Percentiles rank a stretch among this genome's conserved stretches.
Conservation (phyloP, 2,113 vertebrate genomes). For the Oryzias javanicus region DNA sequence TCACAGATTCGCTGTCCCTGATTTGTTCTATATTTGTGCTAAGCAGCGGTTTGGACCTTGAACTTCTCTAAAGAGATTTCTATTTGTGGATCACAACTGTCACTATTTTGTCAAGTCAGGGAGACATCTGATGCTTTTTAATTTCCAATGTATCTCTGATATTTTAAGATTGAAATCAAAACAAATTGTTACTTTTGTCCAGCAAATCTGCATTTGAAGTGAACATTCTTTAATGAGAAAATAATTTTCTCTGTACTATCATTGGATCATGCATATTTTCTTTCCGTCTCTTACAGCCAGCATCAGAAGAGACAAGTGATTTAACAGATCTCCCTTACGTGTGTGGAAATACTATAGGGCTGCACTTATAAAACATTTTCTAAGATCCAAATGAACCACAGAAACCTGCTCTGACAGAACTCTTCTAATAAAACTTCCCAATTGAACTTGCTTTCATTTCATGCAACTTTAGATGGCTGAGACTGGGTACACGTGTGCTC, state of each 20-base stretch:
- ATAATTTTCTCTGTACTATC: conserved; percentile 26
- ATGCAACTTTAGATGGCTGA: conserved; percentile 27
- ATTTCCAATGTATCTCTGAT: conserved; percentile 68
- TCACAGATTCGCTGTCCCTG: conserved; percentile 21
- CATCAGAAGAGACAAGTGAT: conserved; percentile 18
- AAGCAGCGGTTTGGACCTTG: conserved; percentile 65
- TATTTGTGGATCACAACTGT: conserved; percentile 78
- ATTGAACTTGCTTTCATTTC: conserved; percentile 46
- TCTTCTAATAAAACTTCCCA: conserved; percentile 28
- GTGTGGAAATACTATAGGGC: conserved; percentile 24
- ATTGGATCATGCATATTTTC: conserved; percentile 53
- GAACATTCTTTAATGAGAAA: background rate
- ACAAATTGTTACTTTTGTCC: background rate
- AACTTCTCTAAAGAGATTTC: conserved; percentile 63
- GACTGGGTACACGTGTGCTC: background rate
- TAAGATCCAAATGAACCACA: conserved; percentile 25
- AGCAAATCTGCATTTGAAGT: background rate
- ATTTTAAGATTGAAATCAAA: conserved; percentile 58
- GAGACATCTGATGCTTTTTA: conserved; percentile 81
- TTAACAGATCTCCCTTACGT: conserved; percentile 32
- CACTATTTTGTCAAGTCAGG: conserved; percentile 85
- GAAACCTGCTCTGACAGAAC: conserved; percentile 11
- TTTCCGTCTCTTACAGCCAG: conserved; percentile 63
- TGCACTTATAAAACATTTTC: conserved; percentile 16
- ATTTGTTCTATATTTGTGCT: conserved; percentile 34